A percentile compares a stretch with the other conserved stretches of the same genome.
Conservation (phyloP, 2,797 vertebrate species). For the Rhadinocentrus ornatus region DNA sequence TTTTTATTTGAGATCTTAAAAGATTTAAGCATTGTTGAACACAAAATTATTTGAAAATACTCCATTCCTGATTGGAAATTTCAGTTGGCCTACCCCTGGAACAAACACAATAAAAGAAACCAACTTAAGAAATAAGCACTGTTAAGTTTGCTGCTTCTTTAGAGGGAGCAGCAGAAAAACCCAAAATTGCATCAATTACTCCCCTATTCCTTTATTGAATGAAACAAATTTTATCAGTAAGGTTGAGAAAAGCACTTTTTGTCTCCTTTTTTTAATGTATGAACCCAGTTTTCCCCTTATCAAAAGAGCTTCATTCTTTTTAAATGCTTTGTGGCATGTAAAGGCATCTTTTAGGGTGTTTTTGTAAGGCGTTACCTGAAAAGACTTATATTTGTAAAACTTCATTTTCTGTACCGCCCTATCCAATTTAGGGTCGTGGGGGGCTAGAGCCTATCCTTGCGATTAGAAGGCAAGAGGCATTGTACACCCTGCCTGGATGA, state of each 20-base stretch:
- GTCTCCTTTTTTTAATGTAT: background rate
- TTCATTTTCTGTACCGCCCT: no score
- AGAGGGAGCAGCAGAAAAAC: background rate
- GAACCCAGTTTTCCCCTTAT: background rate
- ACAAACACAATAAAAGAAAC: background rate
- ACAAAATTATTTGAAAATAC: background rate
- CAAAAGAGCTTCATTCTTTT: background rate
- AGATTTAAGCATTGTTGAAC: background rate
- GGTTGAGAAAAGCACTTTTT: background rate
- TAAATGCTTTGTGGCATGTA: background rate
- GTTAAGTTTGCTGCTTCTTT: background rate
- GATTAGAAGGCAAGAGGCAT: no score
- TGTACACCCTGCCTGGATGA: no score
- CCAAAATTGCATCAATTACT: no score
- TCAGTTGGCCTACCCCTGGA: background rate
- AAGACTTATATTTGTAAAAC: background rate
- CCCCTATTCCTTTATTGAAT: background rate
- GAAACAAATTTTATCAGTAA: background rate
- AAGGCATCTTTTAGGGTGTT: no score
- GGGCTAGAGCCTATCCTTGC: no score
- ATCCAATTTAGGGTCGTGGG: no score
- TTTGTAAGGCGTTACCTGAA: no score
- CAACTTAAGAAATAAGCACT: background rate
- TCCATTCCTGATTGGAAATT: background rate
- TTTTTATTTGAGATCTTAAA: background rate